Percentiles rank a stretch among this genome's conserved stretches.
These are phyloP conservation scores for Emydoidea blandingii DNA, from an alignment of 2,797 vertebrate species.

Conservation along the genomic window DNA sequence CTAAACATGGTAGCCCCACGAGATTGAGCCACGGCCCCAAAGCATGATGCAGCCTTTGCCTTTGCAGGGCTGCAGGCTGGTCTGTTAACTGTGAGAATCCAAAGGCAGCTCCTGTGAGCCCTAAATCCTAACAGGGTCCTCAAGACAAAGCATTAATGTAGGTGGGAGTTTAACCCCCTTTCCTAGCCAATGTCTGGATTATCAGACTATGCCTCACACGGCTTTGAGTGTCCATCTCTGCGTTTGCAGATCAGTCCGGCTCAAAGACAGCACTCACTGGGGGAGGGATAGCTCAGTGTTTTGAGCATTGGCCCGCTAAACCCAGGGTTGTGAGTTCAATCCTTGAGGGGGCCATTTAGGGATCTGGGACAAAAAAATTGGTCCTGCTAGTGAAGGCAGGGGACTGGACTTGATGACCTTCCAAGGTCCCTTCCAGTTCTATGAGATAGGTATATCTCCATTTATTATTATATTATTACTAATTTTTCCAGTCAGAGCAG, in stretches of 20 bases:
- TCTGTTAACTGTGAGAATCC: not conserved
- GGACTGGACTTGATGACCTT: too few relatives aligned
- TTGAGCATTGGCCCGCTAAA: too few relatives aligned
- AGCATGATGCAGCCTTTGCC: not conserved
- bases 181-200: not conserved
- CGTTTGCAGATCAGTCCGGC: too few relatives aligned
- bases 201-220: not conserved
- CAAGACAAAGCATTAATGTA: not conserved
- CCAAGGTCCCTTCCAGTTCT: too few relatives aligned
- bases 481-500: not conserved
- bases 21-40: not conserved
- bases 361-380: too few relatives aligned
- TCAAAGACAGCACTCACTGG: too few relatives aligned
- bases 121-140: not conserved
- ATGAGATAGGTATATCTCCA: too few relatives aligned
- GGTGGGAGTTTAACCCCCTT: not conserved
- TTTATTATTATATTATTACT: too few relatives aligned
- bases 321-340: too few relatives aligned
- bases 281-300: too few relatives aligned
- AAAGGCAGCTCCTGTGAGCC: not conserved
- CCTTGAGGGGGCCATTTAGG: too few relatives aligned
- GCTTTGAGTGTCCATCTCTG: not conserved
- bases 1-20: not conserved
- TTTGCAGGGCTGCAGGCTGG: not conserved
- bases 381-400: too few relatives aligned